Evolutionary conservation across 2,888 invertebrate species (phyloP), one percentile per base, ranked within the genome.

Genomic region (Agrenia bidenticulata): DNA sequence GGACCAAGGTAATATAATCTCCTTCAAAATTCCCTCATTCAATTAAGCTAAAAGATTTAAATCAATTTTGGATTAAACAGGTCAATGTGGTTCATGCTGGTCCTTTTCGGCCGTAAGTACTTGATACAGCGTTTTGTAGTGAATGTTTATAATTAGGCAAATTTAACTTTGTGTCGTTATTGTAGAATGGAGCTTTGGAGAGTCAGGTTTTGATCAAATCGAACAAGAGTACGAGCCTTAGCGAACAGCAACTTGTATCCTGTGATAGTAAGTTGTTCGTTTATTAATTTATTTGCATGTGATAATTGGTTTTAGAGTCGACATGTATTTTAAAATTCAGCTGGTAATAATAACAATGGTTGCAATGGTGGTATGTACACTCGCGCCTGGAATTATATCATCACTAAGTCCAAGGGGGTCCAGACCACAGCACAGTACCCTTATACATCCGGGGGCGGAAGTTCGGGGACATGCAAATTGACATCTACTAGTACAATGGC

Each of bases 11-110:
- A 15, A 11, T 39, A 39, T 39, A 39, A 39, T 39, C 7, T 39
- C 15, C 39, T 15, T 39, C 9, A 15, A 15, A 11, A 11, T 15
- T 39, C 39, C 39, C 39, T 39, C 39, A n/a, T n/a, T n/a, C n/a
- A n/a, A n/a, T n/a, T 32, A 32, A 32, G 5, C 11, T 32, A 32
- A 32, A 32, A 32, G 4, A 32, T 32, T 32, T 32, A 32, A 7
- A 4, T 4, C 4, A 32, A 32, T 32, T 11, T 11, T 32, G 32
- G 11, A 4, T 32, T 32, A 7, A 7, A 11, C 11, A 45, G 45
- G 45, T 9, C 45, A 45, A 45, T 45, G 45, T 19, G 45, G 45
- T 5, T 45, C 45, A 9, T 45, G 45, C 45, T 45, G 45, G 45
- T 5, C 45, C 45, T 45, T 45, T 15, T 45, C 45, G 19, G 19